Evolutionary conservation across 2,797 vertebrate genomes (phyloP).

Genomic region (Poecile montanus): DNA sequence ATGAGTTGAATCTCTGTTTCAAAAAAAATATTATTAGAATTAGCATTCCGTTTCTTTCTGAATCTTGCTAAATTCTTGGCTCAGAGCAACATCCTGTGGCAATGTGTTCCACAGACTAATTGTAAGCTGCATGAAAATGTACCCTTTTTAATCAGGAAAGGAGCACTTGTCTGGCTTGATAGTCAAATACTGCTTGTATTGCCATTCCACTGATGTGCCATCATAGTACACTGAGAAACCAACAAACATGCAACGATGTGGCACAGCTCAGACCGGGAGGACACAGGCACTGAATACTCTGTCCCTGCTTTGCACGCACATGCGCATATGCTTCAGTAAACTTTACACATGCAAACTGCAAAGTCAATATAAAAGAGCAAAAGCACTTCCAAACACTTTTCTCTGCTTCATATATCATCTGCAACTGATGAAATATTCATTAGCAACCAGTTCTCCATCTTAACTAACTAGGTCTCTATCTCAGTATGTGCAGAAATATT

Average conservation of each 20-base stretch:
- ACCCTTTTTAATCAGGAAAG: conserved; percentile 14
- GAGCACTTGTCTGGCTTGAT: conserved; percentile 34
- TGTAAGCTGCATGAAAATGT: conserved; percentile 38
- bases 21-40: conserved; percentile 31
- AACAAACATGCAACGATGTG: not conserved
- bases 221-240: not conserved
- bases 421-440: conserved; percentile 27
- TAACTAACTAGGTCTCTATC: not conserved
- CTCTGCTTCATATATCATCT: conserved; percentile 19
- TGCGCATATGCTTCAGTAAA: not conserved
- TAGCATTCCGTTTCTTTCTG: conserved; percentile 10
- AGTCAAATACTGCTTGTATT: conserved; percentile 17
- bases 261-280: not conserved
- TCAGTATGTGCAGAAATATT: not conserved
- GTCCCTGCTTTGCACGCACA: not conserved
- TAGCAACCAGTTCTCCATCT: not conserved
- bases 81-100: conserved; percentile 17
- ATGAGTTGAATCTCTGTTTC: not conserved
- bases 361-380: not conserved
- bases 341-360: not conserved
- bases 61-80: conserved; percentile 32
- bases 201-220: conserved; percentile 19
- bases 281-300: not conserved
- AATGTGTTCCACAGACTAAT: conserved; percentile 4
- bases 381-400: not conserved